These are phyloP conservation scores for Elgaria multicarinata DNA, from an alignment of 2,113 vertebrate species.

Conservation along the genomic window DNA sequence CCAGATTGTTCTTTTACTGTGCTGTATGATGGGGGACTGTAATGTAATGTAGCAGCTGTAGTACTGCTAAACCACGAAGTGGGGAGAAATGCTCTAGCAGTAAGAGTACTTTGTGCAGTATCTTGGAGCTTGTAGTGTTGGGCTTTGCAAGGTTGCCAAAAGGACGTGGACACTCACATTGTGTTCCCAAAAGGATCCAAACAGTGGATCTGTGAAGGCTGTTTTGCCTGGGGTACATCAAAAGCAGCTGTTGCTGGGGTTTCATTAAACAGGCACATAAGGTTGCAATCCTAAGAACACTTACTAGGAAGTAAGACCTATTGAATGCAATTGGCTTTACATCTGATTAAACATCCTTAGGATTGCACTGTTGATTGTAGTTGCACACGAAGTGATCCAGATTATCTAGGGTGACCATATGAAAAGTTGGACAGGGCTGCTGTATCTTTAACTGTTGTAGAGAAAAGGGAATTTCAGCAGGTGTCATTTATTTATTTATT, in stretches of 20 bases:
- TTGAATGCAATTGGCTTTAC: background rate
- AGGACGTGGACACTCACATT: background rate
- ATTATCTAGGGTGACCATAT: too few relatives aligned
- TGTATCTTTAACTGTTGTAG: too few relatives aligned
- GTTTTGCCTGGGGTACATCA: background rate
- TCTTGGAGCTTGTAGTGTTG: slow-evolving; percentile 7
- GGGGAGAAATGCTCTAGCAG: background rate
- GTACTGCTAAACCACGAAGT: slow-evolving; percentile 35
- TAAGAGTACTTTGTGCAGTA: slow-evolving; percentile 13
- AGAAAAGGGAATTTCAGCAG: too few relatives aligned
- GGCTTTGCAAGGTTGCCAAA: background rate
- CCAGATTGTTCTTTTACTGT: slow-evolving; percentile 46
- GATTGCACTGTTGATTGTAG: background rate
- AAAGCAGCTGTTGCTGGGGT: background rate
- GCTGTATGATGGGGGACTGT: slow-evolving; percentile 22
- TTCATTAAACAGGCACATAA: background rate
- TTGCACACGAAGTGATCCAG: background rate
- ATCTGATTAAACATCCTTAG: background rate
- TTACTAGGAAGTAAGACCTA: background rate
- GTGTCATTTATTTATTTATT: too few relatives aligned
- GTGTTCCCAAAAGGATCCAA: background rate
- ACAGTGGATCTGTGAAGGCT: background rate
- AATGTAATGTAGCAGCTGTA: slow-evolving; percentile 48
- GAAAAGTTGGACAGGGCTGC: too few relatives aligned
- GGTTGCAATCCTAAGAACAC: background rate